These are phyloP conservation scores for Hirtodrosophila confusa DNA, from an alignment of 2,888 invertebrate genomes.

Conservation along the genomic window DNA sequence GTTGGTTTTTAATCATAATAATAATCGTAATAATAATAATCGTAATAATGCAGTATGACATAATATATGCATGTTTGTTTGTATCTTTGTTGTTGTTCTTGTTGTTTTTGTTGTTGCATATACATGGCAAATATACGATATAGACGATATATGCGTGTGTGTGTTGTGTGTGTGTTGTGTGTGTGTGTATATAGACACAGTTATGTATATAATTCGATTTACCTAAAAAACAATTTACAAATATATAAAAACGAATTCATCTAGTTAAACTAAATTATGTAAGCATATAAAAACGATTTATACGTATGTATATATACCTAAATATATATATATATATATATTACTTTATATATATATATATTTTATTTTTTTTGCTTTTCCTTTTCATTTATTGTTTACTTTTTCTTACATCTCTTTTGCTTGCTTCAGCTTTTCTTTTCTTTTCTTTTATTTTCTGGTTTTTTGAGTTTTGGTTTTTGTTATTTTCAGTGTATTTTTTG, in stretches of 20 bases:
- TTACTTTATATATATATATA: slow-evolving; percentile 21
- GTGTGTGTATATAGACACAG: slow-evolving; percentile 29
- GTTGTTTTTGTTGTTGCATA: slow-evolving; percentile 12
- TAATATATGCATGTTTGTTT: slow-evolving; percentile 33
- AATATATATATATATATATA: slow-evolving; percentile 18
- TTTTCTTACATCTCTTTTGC: slow-evolving; percentile 14
- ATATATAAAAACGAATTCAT: slow-evolving; percentile 77
- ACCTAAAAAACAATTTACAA: slow-evolving; percentile 81
- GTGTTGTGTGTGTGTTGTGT: slow-evolving; percentile 18
- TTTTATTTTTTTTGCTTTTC: slow-evolving; percentile 11
- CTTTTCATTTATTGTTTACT: slow-evolving; percentile 37
- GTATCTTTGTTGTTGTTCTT: slow-evolving; percentile 23
- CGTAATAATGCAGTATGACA: slow-evolving; percentile 69
- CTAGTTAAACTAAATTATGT: slow-evolving; percentile 61
- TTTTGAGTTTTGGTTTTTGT: slow-evolving; percentile 10
- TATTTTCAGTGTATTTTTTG: slow-evolving; percentile 15
- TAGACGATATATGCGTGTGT: slow-evolving; percentile 2
- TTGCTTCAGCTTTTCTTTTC: slow-evolving; percentile 5
- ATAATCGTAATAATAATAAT: slow-evolving; percentile 53
- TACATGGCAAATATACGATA: slow-evolving; percentile 24
- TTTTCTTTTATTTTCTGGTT: slow-evolving; percentile 4
- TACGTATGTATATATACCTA: slow-evolving; percentile 17
- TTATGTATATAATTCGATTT: slow-evolving; percentile 78
- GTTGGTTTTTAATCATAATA: slow-evolving; percentile 50
- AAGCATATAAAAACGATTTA: slow-evolving; percentile 56